Evolutionary conservation across 2,888 invertebrate species (phyloP).

Genomic region (Lochmaea crataegi): DNA sequence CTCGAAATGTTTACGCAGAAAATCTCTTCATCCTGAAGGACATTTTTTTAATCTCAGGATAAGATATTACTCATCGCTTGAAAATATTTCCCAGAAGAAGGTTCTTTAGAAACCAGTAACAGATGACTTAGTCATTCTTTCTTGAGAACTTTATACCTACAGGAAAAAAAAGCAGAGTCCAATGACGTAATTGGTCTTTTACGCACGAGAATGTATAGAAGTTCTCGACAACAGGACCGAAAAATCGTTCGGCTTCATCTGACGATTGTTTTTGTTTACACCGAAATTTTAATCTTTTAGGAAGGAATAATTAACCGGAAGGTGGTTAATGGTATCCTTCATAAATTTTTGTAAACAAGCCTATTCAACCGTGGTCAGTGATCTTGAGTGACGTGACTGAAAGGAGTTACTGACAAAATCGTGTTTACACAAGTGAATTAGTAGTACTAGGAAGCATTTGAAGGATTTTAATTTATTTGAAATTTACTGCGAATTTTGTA

Average conservation of each 20-base stretch:
- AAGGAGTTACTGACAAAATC: neutral
- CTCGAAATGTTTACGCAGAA: neutral
- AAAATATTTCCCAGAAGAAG: neutral
- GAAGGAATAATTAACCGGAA: conserved; percentile 4
- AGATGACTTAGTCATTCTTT: neutral
- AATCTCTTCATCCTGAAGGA: neutral
- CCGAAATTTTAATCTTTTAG: neutral
- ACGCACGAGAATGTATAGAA: neutral
- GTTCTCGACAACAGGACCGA: neutral
- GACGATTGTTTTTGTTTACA: neutral
- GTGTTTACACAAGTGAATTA: neutral
- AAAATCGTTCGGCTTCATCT: neutral
- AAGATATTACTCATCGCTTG: neutral
- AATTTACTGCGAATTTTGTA: too few relatives aligned
- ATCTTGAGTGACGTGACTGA: conserved; percentile 11
- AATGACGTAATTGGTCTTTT: neutral
- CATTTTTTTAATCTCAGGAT: neutral
- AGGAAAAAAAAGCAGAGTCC: neutral
- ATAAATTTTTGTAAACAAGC: conserved; percentile 11
- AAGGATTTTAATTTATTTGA: neutral
- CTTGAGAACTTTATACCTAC: too few relatives aligned
- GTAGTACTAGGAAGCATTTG: neutral
- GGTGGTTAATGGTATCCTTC: conserved; percentile 6
- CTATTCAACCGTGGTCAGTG: conserved; percentile 13
- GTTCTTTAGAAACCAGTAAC: neutral